A percentile compares a stretch with the other conserved stretches of the same genome.
Evolutionary conservation across 2,888 invertebrate species (phyloP).

Genomic region (Synergus japonicus): DNA sequence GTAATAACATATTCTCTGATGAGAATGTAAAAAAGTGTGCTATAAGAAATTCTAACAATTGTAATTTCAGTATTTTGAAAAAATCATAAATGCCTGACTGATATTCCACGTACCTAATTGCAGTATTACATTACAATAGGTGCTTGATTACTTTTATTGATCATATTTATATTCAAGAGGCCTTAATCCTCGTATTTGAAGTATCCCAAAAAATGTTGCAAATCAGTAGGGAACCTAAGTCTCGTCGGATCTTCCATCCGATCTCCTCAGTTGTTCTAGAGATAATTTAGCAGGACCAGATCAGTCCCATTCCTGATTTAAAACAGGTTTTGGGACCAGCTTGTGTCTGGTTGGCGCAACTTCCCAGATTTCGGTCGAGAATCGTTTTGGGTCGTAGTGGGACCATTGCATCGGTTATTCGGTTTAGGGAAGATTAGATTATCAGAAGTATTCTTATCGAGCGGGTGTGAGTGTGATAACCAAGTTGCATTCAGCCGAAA

Average conservation of each 20-base stretch:
- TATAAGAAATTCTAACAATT: too few species aligned
- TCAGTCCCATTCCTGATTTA: not conserved
- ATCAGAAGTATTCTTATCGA: not conserved
- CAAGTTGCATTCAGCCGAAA: conserved; percentile 49
- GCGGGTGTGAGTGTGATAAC: not conserved
- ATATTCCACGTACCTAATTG: too few species aligned
- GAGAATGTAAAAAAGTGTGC: too few species aligned
- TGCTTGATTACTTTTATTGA: too few species aligned
- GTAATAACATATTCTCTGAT: too few species aligned
- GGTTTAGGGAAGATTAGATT: not conserved
- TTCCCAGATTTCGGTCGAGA: not conserved
- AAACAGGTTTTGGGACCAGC: not conserved
- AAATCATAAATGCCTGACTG: too few species aligned
- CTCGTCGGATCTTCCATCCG: too few species aligned
- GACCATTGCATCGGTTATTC: not conserved
- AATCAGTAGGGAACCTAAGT: not conserved
- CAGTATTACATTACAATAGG: too few species aligned
- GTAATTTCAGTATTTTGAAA: too few species aligned
- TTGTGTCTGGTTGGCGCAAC: not conserved
- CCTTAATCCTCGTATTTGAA: too few species aligned
- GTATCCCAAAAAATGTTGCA: not conserved
- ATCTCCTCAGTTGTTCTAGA: not conserved
- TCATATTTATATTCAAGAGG: too few species aligned
- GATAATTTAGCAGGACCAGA: not conserved
- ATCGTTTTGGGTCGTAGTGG: not conserved